Evolutionary conservation across 2,113 vertebrate genomes (phyloP).

Genomic region (Chloropsis cyanopogon): DNA sequence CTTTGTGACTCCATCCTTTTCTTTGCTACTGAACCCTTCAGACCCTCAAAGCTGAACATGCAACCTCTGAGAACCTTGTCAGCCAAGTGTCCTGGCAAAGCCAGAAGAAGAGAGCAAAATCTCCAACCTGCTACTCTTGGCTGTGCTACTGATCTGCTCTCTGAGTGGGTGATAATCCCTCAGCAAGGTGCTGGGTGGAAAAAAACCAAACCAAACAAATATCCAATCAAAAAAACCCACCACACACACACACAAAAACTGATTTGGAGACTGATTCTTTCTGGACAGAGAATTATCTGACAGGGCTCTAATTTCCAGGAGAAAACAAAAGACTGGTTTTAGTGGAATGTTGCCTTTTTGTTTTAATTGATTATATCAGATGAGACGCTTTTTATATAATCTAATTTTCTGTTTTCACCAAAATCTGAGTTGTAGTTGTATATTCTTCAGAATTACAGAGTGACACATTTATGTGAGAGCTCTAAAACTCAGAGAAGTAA

Average conservation of each 20-base stretch:
- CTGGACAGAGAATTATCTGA: not conserved
- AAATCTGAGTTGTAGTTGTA: not conserved
- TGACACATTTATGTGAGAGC: not conserved
- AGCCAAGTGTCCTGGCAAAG: not conserved
- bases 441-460: not conserved
- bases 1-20: not conserved
- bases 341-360: not conserved
- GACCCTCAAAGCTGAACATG: not conserved
- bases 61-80: not conserved
- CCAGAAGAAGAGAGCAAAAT: not conserved
- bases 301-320: not conserved
- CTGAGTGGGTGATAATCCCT: not conserved
- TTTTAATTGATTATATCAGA: not conserved
- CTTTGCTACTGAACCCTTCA: not conserved
- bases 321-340: not conserved
- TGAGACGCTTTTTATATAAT: not conserved
- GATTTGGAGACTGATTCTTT: not conserved
- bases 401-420: not conserved
- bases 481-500: not conserved
- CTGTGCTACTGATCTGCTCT: not conserved
- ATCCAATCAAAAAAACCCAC: not conserved
- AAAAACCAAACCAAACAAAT: no score
- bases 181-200: not conserved
- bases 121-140: not conserved
- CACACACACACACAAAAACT: not conserved